Percentiles rank a stretch among this genome's conserved stretches.
phyloP scores from a whole-genome alignment of 2,113 vertebrate species.

The Equus przewalskii region DNA sequence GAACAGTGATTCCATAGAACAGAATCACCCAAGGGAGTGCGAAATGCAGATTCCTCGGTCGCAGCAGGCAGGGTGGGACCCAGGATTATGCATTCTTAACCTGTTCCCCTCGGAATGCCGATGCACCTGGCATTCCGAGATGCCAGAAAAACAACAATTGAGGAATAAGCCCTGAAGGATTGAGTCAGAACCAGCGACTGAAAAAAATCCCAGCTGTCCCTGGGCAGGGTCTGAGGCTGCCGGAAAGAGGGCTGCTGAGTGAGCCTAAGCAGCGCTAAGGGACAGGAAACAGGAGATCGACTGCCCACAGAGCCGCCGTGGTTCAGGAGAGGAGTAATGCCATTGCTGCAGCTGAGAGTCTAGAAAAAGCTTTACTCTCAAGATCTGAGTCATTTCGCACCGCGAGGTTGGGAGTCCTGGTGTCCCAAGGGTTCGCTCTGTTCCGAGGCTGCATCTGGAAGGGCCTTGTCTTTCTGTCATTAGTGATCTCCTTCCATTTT shows the following conservation, averaged over 20 bases:
- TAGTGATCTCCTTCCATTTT: background rate
- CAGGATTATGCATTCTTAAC: background rate
- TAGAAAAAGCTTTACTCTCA: background rate
- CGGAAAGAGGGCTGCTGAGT: background rate
- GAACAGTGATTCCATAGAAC: background rate
- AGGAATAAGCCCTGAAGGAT: background rate
- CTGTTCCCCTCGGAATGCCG: too few species aligned
- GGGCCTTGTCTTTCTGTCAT: background rate
- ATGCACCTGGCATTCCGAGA: background rate
- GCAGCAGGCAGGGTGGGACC: background rate
- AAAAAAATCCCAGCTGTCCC: background rate
- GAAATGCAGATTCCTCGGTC: background rate
- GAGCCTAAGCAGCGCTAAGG: background rate
- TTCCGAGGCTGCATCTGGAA: fast-evolving
- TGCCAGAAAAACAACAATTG: background rate
- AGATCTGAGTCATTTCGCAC: background rate
- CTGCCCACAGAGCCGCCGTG: background rate
- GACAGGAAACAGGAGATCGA: background rate
- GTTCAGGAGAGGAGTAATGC: background rate
- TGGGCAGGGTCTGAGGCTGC: background rate
- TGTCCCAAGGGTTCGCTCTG: background rate
- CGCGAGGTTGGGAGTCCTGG: background rate
- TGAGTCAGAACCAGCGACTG: background rate
- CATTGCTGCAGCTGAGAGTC: background rate
- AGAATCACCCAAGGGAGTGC: background rate